phyloP scores from a whole-genome alignment of 2,113 vertebrate genomes.

The Carassius auratus region DNA sequence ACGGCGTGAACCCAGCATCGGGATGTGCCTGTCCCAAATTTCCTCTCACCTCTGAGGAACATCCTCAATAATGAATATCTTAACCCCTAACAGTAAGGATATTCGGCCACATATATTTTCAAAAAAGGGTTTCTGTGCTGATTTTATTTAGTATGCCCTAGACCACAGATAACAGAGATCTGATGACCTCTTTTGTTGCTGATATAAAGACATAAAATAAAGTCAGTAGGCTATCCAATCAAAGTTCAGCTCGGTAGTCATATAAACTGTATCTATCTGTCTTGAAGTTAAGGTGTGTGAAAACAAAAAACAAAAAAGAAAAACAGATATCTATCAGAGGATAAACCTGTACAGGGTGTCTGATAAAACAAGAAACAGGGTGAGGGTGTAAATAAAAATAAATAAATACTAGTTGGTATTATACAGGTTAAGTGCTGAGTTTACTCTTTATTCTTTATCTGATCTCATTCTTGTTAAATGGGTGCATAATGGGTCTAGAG shows the following conservation, averaged over 20 bases:
- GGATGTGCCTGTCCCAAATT: slow-evolving; percentile 47
- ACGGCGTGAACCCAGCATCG: slow-evolving; percentile 21
- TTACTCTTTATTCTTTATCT: slow-evolving; percentile 1
- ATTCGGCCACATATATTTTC: slow-evolving; percentile 42
- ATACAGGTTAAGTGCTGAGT: background rate
- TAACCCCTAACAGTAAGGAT: slow-evolving; percentile 39
- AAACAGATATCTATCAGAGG: background rate
- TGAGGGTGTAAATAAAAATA: background rate
- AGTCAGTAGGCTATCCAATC: background rate
- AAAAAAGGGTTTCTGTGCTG: background rate
- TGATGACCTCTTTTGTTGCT: background rate
- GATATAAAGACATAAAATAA: background rate
- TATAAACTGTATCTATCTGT: background rate
- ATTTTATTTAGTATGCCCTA: background rate
- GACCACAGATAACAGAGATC: background rate
- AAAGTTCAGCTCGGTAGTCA: background rate
- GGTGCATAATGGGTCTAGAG: background rate
- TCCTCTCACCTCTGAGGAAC: slow-evolving; percentile 46
- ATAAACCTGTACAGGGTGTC: background rate
- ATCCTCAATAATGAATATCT: slow-evolving; percentile 55
- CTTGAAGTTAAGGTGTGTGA: background rate
- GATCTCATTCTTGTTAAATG: background rate
- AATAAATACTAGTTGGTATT: background rate
- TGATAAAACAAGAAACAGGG: background rate
- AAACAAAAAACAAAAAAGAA: background rate